These are phyloP conservation scores for Siphamia tubifer DNA, from an alignment of 2,113 vertebrate genomes.

Conservation along the genomic window DNA sequence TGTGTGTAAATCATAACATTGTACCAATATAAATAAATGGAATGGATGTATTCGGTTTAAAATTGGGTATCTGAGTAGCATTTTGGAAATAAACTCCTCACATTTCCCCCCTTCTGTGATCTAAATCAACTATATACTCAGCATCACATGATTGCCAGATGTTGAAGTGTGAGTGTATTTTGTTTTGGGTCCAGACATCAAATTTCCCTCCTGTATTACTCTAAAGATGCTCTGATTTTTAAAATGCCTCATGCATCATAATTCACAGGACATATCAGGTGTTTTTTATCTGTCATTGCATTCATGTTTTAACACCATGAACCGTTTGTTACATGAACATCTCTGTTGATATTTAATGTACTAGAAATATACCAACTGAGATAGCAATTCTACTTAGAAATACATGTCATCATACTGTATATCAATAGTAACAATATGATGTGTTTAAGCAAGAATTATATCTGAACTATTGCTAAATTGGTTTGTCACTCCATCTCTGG, in stretches of 20 bases:
- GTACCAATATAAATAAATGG: conserved; percentile 1
- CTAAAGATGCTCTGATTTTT: not conserved
- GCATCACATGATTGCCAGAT: conserved; percentile 52
- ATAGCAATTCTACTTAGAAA: conserved; percentile 46
- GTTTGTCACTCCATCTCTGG: conserved; percentile 48
- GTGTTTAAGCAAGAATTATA: conserved; percentile 47
- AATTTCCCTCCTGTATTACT: conserved; percentile 1
- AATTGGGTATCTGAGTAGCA: not conserved
- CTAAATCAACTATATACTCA: conserved; percentile 34
- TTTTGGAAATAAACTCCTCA: conserved; percentile 44
- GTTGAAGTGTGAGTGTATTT: conserved; percentile 54
- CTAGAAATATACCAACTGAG: conserved; percentile 36
- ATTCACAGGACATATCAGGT: conserved; percentile 42
- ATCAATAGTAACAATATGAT: conserved; percentile 45
- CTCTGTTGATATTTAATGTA: conserved; percentile 55
- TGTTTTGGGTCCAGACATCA: conserved; percentile 33
- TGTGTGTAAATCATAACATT: too few relatives aligned
- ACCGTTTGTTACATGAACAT: conserved; percentile 27
- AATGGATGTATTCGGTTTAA: conserved; percentile 2
- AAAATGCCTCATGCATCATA: conserved; percentile 6
- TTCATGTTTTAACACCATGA: conserved; percentile 4
- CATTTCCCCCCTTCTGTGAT: conserved; percentile 51
- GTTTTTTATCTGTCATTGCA: conserved; percentile 31
- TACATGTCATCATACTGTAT: conserved; percentile 26
- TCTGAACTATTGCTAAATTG: conserved; percentile 44